Evolutionary conservation across 2,797 vertebrate genomes (phyloP), one percentile per base, ranked within the genome.

Genomic region (Pseudochaenichthys georgianus): DNA sequence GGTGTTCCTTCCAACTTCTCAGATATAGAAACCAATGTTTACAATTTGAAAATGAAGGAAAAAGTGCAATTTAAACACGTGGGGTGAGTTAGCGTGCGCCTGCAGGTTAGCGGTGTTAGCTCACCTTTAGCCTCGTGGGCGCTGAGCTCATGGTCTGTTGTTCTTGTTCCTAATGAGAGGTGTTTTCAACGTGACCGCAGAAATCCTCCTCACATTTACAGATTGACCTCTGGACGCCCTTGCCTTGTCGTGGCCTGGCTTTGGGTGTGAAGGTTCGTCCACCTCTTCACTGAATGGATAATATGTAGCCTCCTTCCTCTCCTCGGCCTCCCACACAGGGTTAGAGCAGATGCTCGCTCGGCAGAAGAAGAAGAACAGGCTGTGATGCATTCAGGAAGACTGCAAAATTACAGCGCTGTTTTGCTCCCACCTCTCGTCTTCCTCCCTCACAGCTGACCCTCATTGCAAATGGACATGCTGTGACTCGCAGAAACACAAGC

Each of bases 151-250:
- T 64, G 82, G 48, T 69, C 19, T 63, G 70, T 60, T 71, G 79
- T 19, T 77, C 73, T 59, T 70, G 80, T 79, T 38, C 75, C 58
- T 92, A 92, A 93, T 91, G 90, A 91, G 91, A 80, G 68, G 77
- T 28, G 53, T n/a, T 54, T 73, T 64, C 73, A 73, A 84, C 70
- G 52, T 85, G 82, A 79, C 54, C 64, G 52, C 77, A 72, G 68
- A 50, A 45, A 78, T 73, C 75, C 79, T 64, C 63, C 85, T 85
- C 80, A 70, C 87, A 90, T 93, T 86, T 76, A 78, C 87, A 81
- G 68, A 86, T 92, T 94, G 91, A 91, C 77, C 92, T 89, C 51
- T 69, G 85, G 91, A 77, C 8, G 34, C 34, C 34, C 34, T 9
- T 6, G 34, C 8, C 34, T 38, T 38, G 34, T 1, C 34, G 1